Conservation (phyloP, 2,797 vertebrate species). For the Dipus sagitta region DNA sequence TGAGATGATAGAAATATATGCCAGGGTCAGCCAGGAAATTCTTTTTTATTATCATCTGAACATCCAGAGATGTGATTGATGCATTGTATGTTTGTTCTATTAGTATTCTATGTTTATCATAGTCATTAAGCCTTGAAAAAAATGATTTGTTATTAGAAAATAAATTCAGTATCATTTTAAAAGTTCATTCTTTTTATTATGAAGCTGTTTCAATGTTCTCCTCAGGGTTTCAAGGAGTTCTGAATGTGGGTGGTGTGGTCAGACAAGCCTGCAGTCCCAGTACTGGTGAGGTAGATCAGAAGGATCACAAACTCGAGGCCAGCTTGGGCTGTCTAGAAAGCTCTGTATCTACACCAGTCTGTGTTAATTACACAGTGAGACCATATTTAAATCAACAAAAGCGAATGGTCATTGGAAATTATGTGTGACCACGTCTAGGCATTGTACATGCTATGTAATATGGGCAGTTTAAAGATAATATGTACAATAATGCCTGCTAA, state of each 20-base stretch:
- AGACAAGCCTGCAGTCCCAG: not conserved
- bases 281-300: too few species aligned
- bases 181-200: not conserved
- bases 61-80: not conserved
- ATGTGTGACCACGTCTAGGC: not conserved
- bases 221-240: not conserved
- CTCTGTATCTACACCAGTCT: not conserved
- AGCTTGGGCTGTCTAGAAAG: not conserved
- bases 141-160: slow-evolving; percentile 35
- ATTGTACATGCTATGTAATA: not conserved
- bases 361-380: not conserved
- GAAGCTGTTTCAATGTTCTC: slow-evolving; percentile 12
- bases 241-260: not conserved
- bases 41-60: slow-evolving; percentile 33
- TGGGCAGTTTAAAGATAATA: not conserved
- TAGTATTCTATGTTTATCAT: not conserved
- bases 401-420: not conserved
- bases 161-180: not conserved
- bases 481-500: not conserved
- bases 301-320: not conserved
- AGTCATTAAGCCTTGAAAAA: slow-evolving; percentile 15
- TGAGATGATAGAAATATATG: not conserved
- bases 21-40: not conserved
- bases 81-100: not conserved
- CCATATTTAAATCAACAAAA: not conserved